Evolutionary conservation across 2,888 invertebrate genomes (phyloP), one percentile per base, ranked within the genome.

Genomic region (Callimorpha dominula): DNA sequence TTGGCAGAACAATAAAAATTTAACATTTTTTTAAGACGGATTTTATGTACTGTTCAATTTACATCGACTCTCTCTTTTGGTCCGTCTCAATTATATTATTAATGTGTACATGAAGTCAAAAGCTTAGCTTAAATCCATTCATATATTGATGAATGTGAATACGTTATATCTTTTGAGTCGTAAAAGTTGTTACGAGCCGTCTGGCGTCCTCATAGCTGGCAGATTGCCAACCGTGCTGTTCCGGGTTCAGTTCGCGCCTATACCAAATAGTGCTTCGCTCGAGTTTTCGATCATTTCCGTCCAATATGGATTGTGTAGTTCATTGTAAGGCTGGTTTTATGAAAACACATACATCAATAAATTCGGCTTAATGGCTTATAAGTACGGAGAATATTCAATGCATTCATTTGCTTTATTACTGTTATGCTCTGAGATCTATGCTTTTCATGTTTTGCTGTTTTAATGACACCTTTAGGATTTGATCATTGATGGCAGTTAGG

Each of bases 221-320:
- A 4, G 49, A 15, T 20, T 79, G 87, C 88, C 88, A 88, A 80
- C 67, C 52, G 57, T 54, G 57, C 49, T 72, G 81, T 88, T 87
- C 87, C 88, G 88, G 84, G 87, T 88, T 87, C 77, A 82, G 70
- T 82, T 88, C 84, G 81, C 76, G 77, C 78, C 79, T 80, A 70
- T 76, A 70, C 72, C 68, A 83, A 78, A 81, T 82, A 64, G 78
- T 78, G 78, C 77, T 81, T 80, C 20, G 77, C 80, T 78, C 72
- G 77, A 65, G 66, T 81, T 81, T 81, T 82, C 79, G 77, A 82
- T 82, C 74, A 79, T 82, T 81, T 82, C 77, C 81, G 73, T 77
- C 63, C 68, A 76, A 73, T 77, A 75, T 78, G 65, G 72, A 65
- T 66, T 75, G 43, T 75, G 43, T 64, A 17, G 72, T 75, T 68